phyloP scores from a whole-genome alignment of 2,113 vertebrate genomes.

The Myotis brandtii region DNA sequence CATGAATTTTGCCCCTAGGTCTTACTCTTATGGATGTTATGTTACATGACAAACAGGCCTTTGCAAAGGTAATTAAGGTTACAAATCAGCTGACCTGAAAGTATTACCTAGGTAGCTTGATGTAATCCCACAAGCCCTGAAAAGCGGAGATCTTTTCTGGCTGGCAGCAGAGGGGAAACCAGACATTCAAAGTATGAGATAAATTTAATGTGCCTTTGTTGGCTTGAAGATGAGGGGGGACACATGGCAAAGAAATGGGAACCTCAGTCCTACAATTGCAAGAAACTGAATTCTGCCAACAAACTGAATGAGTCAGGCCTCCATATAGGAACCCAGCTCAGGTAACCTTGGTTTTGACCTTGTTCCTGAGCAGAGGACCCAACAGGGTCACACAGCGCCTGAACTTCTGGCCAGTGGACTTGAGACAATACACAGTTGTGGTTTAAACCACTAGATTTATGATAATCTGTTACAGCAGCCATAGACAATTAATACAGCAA shows the following conservation, averaged over 20 bases:
- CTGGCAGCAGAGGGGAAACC: background rate
- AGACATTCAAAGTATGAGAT: background rate
- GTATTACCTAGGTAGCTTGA: background rate
- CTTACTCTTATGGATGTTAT: background rate
- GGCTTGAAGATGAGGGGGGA: background rate
- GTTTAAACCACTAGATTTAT: background rate
- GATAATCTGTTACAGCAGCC: background rate
- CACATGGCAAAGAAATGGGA: background rate
- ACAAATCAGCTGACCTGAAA: background rate
- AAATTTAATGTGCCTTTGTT: background rate
- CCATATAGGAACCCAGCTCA: background rate
- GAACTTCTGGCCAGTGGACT: background rate
- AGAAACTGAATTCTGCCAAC: background rate
- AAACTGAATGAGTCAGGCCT: background rate
- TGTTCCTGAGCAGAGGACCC: background rate
- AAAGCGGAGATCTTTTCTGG: background rate
- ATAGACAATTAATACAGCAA: background rate
- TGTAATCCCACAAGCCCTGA: background rate
- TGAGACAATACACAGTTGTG: background rate
- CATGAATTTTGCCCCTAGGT: background rate
- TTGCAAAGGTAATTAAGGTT: background rate
- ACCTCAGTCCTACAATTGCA: background rate
- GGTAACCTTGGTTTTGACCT: background rate
- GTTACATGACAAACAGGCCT: background rate
- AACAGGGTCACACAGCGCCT: background rate